phyloP scores from a whole-genome alignment of 2,113 vertebrate genomes.

The Diglossa brunneiventris region DNA sequence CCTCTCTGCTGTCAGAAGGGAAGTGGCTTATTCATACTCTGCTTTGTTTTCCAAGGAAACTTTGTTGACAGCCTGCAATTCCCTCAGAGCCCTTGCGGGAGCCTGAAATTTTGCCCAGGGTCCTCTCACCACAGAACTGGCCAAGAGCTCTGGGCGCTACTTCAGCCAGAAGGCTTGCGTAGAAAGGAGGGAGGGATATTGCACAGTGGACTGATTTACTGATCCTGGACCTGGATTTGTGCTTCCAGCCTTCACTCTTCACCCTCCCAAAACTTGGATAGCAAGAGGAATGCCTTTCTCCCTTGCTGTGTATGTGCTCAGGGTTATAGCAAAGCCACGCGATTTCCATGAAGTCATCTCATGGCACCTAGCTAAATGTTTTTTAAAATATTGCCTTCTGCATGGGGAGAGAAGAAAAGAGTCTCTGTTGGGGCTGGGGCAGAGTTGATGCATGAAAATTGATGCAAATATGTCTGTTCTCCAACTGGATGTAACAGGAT shows the following conservation, averaged over 20 bases:
- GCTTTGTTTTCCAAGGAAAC: background rate
- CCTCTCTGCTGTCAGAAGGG: background rate
- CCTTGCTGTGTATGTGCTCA: background rate
- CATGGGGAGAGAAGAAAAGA: background rate
- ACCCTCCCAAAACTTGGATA: background rate
- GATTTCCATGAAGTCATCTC: conserved; percentile 28
- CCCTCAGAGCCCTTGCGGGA: background rate
- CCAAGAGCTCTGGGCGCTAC: background rate
- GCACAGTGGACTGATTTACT: background rate
- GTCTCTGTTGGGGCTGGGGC: background rate
- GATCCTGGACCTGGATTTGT: background rate
- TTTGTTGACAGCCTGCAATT: conserved; percentile 15
- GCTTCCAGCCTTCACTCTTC: background rate
- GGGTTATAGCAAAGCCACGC: background rate
- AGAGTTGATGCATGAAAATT: background rate
- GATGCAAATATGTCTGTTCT: background rate
- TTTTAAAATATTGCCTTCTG: background rate
- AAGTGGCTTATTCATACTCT: background rate
- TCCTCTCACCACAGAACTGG: background rate
- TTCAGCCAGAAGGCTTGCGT: background rate
- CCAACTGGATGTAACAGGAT: background rate
- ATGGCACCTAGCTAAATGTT: background rate
- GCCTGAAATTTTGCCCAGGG: background rate
- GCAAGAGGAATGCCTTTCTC: conserved; percentile 1
- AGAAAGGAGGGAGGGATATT: background rate